Base-by-base conservation (phyloP, 1,140 invertebrate genomes). In the Yoshiicerus persimilis region DNA sequence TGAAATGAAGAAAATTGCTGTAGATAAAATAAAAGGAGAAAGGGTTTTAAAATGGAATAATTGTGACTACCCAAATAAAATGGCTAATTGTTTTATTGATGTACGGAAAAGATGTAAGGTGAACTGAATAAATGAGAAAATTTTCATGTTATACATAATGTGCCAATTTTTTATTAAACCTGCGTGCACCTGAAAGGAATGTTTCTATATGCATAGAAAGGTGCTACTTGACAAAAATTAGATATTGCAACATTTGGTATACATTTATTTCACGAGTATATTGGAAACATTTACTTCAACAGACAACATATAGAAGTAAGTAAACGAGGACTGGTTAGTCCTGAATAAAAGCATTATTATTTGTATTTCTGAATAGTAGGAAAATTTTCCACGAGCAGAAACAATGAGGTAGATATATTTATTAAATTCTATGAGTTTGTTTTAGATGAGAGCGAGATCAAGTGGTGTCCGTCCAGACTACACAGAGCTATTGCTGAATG, bases 361-460 rank as follows among this genome's bases (percentile, higher is more conserved):
- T 70, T 70, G 25, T 30, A 70, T 36, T 80, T 80, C 75, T 80
- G 30, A 34, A 80, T 20, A 36, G 75, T 36, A 36, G 32, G 32
- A 80, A 80, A 70, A 9, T 70, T n/a, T 80, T 36, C 75, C 75
- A 25, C 27, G 34, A 36, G 16, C 32, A 80, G 34, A 36, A 80
- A 80, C 32, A 38, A 80, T 80, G 75, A 80, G 75, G 75, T 80
- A 80, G 75, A 80, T 80, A 34, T 34, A 80, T 80, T 32, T 38
- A 20, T 80, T 38, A 80, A 38, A 80, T 80, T 80, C 75, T 80
- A 80, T 36, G 38, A 80, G 16, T 80, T 80, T 32, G 27, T 36
- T 80, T 80, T 80, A 32, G 75, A 80, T 80, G 32, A 80, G 75
- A 80, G 75, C 75, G 75, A 80, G 75, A 80, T 80, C 75, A 80